These are phyloP conservation scores for Pipa parva DNA, from an alignment of 2,113 vertebrate species.

Conservation along the genomic window DNA sequence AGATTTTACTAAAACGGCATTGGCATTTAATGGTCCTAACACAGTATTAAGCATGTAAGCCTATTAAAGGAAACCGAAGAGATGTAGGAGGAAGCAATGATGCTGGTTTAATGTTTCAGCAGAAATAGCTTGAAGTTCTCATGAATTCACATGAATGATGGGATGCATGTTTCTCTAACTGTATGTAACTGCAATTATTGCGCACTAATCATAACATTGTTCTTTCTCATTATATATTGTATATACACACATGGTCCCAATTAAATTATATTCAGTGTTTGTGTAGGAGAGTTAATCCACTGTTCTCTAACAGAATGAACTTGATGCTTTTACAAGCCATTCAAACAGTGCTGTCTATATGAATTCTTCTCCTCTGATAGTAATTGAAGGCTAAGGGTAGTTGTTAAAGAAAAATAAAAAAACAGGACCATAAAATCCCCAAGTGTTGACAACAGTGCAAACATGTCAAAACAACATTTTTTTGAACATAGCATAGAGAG, in stretches of 20 bases:
- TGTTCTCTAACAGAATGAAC: slow-evolving; percentile 25
- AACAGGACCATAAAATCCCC: background rate
- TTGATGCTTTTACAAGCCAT: slow-evolving; percentile 38
- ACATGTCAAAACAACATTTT: slow-evolving; percentile 2
- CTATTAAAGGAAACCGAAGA: background rate
- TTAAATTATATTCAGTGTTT: slow-evolving; percentile 32
- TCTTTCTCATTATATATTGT: slow-evolving; percentile 31
- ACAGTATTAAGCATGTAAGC: no score
- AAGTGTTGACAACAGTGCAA: slow-evolving; percentile 29
- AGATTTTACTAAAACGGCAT: no score
- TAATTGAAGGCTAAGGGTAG: slow-evolving; percentile 43
- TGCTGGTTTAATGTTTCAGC: background rate
- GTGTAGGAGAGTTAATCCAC: slow-evolving; percentile 27
- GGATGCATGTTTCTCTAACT: background rate
- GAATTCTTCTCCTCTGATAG: slow-evolving; percentile 36
- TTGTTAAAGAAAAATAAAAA: slow-evolving; percentile 29
- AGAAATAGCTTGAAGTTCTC: background rate
- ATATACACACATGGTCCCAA: slow-evolving; percentile 39
- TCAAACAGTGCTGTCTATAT: slow-evolving; percentile 39
- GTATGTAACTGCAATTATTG: slow-evolving; percentile 30
- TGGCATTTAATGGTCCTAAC: no score
- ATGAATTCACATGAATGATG: background rate
- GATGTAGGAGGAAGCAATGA: background rate
- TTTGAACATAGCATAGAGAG: no score
- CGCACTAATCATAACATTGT: slow-evolving; percentile 38